Conservation (phyloP, 2,113 vertebrate genomes). For the Cheilinus undulatus region DNA sequence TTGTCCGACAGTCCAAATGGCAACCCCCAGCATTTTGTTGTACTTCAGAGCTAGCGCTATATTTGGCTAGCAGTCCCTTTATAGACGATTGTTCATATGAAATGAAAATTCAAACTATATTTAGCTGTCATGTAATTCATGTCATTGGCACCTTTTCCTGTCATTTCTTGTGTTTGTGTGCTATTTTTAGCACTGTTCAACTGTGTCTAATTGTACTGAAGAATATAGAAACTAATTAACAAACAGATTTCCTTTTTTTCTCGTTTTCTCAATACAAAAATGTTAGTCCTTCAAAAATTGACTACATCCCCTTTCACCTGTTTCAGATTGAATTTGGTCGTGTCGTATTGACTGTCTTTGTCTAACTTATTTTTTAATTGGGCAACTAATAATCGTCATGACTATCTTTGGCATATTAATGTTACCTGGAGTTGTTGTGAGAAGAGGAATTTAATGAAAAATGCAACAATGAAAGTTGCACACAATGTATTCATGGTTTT, state of each 20-base stretch:
- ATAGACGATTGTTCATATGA: slow-evolving; percentile 73
- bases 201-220: slow-evolving; percentile 73
- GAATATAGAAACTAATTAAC: slow-evolving; percentile 74
- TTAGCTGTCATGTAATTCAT: slow-evolving; percentile 70
- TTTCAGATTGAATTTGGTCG: slow-evolving; percentile 37
- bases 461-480: slow-evolving; percentile 66
- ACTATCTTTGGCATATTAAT: slow-evolving; percentile 46
- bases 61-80: slow-evolving; percentile 66
- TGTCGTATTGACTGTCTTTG: slow-evolving; percentile 47
- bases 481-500: slow-evolving; percentile 72
- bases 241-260: slow-evolving; percentile 40
- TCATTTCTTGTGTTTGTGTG: slow-evolving; percentile 56
- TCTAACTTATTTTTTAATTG: slow-evolving; percentile 77
- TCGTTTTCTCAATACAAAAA: slow-evolving; percentile 41
- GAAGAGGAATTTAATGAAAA: slow-evolving; percentile 56
- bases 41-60: slow-evolving; percentile 67
- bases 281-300: slow-evolving; percentile 28
- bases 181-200: slow-evolving; percentile 64
- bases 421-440: slow-evolving; percentile 54
- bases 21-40: slow-evolving; percentile 63
- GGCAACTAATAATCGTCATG: slow-evolving; percentile 56
- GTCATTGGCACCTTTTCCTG: slow-evolving; percentile 76
- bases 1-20: slow-evolving; percentile 66
- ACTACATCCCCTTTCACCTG: slow-evolving; percentile 11
- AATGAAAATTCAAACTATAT: slow-evolving; percentile 71